Evolutionary conservation across 2,888 invertebrate genomes (phyloP), one percentile per base, ranked within the genome.

Genomic region (Drosophila kuntzei): DNA sequence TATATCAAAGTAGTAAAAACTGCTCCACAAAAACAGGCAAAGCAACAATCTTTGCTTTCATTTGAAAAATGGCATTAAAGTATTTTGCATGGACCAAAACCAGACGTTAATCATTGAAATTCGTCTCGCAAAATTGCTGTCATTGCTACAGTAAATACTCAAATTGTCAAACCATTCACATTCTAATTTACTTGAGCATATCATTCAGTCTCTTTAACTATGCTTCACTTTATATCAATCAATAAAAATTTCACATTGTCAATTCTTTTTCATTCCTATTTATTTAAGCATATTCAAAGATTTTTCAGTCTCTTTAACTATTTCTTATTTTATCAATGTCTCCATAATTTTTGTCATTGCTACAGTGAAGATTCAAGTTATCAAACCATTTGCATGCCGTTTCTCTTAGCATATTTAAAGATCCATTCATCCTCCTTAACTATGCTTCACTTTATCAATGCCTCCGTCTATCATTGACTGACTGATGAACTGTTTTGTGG

Each of bases 1-100:
- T 59, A 77, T 60, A 77, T 72, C 77, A 67, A 77, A 75, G 59
- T 25, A 53, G 39, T 32, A 14, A 27, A 14, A 32, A 34, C 49
- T 43, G 20, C 47, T 22, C 20, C 53, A 59, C 46, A 49, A 46
- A 55, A 59, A 7, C 14, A 20, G 41, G n/a, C 25, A 43, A 60
- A 41, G 39, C 43, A 43, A 57, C 53, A 50, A 55, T 59, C 62
- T 72, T 57, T 78, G 85, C 81, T 84, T 73, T 63, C 58, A 71
- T 81, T 81, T 71, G 55, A 55, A 68, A 76, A 77, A 83, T 67
- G 64, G 69, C 86, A 85, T 72, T 34, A 62, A 61, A 54, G 44
- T 67, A 80, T 86, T 86, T 81, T 76, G 84, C 87, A 83, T 73
- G 55, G 61, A 68, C 36, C 53, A 60, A 29, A 34, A 34, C 37